Evolutionary conservation across 2,888 invertebrate genomes (phyloP).

Genomic region (Aricia artaxerxes): DNA sequence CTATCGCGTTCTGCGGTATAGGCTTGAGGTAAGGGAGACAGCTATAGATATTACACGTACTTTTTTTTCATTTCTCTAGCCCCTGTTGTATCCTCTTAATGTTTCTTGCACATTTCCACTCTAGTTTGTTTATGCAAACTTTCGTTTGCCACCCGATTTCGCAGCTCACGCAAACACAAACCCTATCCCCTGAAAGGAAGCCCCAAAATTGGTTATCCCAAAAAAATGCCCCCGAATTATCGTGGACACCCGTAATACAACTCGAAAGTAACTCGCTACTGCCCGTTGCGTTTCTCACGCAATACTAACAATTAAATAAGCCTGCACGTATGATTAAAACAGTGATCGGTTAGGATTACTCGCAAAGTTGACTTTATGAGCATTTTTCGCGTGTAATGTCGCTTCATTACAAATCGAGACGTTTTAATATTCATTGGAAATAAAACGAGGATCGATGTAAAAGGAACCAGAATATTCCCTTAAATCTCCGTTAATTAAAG

Average conservation of each 20-base stretch:
- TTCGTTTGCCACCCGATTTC: conserved; percentile 37
- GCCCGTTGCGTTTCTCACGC: conserved; percentile 78
- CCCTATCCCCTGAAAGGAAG: conserved; percentile 46
- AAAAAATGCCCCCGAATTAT: conserved; percentile 32
- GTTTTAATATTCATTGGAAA: conserved; percentile 66
- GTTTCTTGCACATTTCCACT: conserved; percentile 73
- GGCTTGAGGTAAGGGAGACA: too few relatives aligned
- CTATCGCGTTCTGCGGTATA: too few relatives aligned
- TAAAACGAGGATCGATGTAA: conserved; percentile 48
- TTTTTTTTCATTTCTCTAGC: too few relatives aligned
- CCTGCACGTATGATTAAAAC: conserved; percentile 63
- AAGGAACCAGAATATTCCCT: neutral
- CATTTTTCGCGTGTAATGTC: conserved; percentile 38
- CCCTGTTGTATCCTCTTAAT: too few relatives aligned
- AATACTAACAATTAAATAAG: conserved; percentile 72
- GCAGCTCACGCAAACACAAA: conserved; percentile 42
- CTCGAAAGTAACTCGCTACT: conserved; percentile 68
- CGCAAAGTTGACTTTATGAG: conserved; percentile 38
- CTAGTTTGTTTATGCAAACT: conserved; percentile 55
- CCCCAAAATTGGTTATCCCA: conserved; percentile 13
- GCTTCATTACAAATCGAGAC: conserved; percentile 49
- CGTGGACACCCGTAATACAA: conserved; percentile 46
- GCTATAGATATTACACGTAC: too few relatives aligned
- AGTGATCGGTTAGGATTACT: conserved; percentile 51
- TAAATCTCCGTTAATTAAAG: neutral